Percentiles rank a stretch among this genome's conserved stretches.
phyloP scores from a whole-genome alignment of 1,140 invertebrate genomes.

The Leptinotarsa lineolata region DNA sequence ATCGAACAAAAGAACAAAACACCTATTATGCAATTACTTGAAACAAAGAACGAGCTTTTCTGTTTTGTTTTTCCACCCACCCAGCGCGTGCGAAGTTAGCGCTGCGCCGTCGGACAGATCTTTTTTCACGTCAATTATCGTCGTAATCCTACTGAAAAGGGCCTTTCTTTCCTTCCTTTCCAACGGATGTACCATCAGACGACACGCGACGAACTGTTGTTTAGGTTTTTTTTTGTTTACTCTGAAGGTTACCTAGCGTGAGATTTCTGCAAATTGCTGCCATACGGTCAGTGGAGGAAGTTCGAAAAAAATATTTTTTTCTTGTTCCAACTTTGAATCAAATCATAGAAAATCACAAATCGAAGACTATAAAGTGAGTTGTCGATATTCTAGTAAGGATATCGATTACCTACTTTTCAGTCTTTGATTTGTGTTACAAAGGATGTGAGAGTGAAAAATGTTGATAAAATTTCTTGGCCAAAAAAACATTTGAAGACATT shows the following conservation, averaged over 20 bases:
- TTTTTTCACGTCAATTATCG: constrained; percentile 34
- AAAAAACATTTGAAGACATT: too few relatives aligned
- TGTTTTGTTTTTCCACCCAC: constrained; percentile 37
- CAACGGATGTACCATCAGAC: constrained; percentile 10
- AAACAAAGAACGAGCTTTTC: constrained; percentile 28
- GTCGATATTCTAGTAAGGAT: too few relatives aligned
- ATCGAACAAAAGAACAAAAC: constrained; percentile 35
- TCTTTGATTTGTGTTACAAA: too few relatives aligned
- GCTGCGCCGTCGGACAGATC: constrained; percentile 22
- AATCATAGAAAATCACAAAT: too few relatives aligned
- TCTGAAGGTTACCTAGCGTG: not conserved
- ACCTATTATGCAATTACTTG: constrained; percentile 38
- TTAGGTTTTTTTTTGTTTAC: constrained; percentile 7
- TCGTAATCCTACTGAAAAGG: constrained; percentile 20
- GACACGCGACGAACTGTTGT: constrained; percentile 25
- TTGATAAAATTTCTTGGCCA: too few relatives aligned
- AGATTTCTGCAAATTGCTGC: not conserved
- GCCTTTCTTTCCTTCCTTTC: constrained; percentile 19
- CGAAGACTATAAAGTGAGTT: too few relatives aligned
- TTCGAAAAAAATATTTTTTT: too few relatives aligned
- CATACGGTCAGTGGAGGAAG: not conserved
- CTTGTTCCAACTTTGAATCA: too few relatives aligned
- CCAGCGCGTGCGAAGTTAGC: constrained; percentile 32
- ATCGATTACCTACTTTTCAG: too few relatives aligned
- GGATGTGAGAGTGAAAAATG: too few relatives aligned